Base-by-base conservation (phyloP, 2,888 invertebrate genomes). In the Aproaerema taeniolella region DNA sequence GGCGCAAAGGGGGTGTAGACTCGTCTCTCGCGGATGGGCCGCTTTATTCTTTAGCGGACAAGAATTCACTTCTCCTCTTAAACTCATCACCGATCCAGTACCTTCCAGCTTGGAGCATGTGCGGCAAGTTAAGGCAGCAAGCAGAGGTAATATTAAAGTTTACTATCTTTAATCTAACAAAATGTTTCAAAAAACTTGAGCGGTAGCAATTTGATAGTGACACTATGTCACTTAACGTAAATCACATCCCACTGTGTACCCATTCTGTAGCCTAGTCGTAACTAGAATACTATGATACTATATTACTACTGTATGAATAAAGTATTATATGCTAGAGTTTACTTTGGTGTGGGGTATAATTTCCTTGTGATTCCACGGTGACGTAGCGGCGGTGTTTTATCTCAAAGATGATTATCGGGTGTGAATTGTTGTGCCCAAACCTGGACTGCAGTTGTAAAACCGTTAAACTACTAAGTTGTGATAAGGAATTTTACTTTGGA, bases 61-160 rank as follows among this genome's bases (percentile, higher is more conserved):
- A 13, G 63, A 70, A 43, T 65, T 72, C 33, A 61, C 66, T 11
- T 68, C 73, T 7, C 74, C 79, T 2, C 51, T 87, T 43, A 80
- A 80, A 53, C 50, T 85, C 40, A 48, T 85, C 41, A 63, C 77
- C 31, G 80, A 83, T 49, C 88, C 88, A 12, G 67, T 88, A 25
- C 81, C 87, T 7, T 68, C 79, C 10, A 83, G 71, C 42, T 65
- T 83, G 31, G 72, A 81, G 38, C 68, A 70, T 42, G 77, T 88
- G 20, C 74, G 85, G 17, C 70, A 67, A 43, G 76, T 88, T 32
- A 87, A 85, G 58, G 66, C 75, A 41, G 53, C 72, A 31, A 73
- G 88, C 46, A 82, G 78, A 88, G 88, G 88, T 88, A 79, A 50
- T 39, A n/a, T 7, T n/a, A n/a, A n/a, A n/a, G n/a, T 20, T 20